These are phyloP conservation scores for Ranitomeya variabilis DNA, from an alignment of 2,113 vertebrate genomes.

Conservation along the genomic window DNA sequence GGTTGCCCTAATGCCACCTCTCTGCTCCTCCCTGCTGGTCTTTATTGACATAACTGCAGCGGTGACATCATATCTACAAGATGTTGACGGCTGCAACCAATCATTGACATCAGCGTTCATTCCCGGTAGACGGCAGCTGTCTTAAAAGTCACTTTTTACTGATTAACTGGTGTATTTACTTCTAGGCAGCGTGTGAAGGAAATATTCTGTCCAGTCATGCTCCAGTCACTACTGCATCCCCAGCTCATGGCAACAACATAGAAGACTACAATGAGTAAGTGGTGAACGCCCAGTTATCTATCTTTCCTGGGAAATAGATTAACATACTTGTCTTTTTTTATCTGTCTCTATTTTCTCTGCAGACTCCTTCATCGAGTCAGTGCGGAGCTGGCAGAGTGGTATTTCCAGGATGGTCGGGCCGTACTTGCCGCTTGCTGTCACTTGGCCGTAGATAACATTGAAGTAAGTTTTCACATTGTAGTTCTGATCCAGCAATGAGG, in stretches of 20 bases:
- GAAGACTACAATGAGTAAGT: constrained; percentile 85
- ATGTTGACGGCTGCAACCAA: no score
- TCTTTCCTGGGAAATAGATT: background rate
- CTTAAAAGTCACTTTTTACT: background rate
- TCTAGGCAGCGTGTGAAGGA: constrained; percentile 91
- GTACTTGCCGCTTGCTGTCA: constrained; percentile 92
- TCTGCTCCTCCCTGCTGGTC: no score
- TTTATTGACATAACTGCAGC: no score
- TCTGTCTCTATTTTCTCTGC: constrained; percentile 8
- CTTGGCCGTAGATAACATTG: constrained; percentile 85
- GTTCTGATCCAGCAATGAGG: background rate
- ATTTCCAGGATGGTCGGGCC: constrained; percentile 88
- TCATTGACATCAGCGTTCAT: no score
- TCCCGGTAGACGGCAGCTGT: no score
- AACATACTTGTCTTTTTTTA: background rate
- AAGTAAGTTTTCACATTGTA: constrained; percentile 73
- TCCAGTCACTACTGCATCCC: constrained; percentile 66
- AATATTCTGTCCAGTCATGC: constrained; percentile 80
- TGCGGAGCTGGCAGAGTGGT: constrained; percentile 88
- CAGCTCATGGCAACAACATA: constrained; percentile 71
- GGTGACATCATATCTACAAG: no score
- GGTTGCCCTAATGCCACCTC: no score
- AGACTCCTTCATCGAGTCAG: constrained; percentile 86
- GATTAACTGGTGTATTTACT: constrained; percentile 42
- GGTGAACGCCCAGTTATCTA: background rate